Conservation (phyloP, 2,113 vertebrate genomes). For the Carassius auratus region DNA sequence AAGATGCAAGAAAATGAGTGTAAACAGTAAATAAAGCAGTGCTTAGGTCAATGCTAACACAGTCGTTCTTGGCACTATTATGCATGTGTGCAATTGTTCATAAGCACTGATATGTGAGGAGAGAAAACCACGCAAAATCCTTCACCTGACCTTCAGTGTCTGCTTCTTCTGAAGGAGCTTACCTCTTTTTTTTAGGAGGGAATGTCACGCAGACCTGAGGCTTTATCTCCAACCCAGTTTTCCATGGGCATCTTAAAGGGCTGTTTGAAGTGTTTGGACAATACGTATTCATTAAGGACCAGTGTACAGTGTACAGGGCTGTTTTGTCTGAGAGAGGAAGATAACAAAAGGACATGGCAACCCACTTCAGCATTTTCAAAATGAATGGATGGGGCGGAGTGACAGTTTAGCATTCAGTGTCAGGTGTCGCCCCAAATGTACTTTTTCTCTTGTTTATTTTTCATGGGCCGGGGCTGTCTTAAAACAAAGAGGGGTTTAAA, state of each 20-base stretch:
- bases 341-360: conserved; percentile 59
- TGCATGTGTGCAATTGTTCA: conserved; percentile 28
- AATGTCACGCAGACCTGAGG: conserved; percentile 48
- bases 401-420: conserved; percentile 43
- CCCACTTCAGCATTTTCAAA: conserved; percentile 48
- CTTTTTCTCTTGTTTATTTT: conserved; percentile 45
- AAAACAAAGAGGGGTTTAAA: conserved; percentile 46
- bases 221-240: conserved; percentile 55
- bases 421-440: conserved; percentile 37
- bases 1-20: not conserved
- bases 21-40: not conserved
- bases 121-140: conserved; percentile 31
- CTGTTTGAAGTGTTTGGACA: conserved; percentile 54
- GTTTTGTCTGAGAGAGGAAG: conserved; percentile 58
- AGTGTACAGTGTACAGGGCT: conserved; percentile 54
- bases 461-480: conserved; percentile 3
- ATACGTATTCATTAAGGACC: conserved; percentile 57
- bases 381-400: conserved; percentile 40
- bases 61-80: not conserved
- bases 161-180: conserved; percentile 43
- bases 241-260: conserved; percentile 56
- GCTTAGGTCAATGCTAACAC: not conserved
- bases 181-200: conserved; percentile 39
- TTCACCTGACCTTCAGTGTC: conserved; percentile 57
- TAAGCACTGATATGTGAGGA: conserved; percentile 29